A percentile compares a stretch with the other conserved stretches of the same genome.
phyloP scores from a whole-genome alignment of 2,888 invertebrate species.

The Hesperia comma region DNA sequence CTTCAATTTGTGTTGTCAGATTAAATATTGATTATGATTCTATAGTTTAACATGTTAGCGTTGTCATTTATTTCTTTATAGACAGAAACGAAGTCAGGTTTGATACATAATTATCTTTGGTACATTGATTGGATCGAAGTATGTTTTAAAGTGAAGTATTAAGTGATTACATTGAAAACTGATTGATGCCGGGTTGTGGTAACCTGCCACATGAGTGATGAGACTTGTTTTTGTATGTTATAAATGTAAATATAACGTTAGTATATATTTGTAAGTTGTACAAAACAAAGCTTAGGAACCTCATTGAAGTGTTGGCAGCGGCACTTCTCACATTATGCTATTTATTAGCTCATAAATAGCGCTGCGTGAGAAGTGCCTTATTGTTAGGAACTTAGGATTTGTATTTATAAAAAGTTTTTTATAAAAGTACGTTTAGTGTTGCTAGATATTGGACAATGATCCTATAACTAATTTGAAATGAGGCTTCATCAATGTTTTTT shows the following conservation, averaged over 20 bases:
- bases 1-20: too few relatives aligned
- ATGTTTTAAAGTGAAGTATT: too few relatives aligned
- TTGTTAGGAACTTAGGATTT: conserved; percentile 1
- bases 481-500: background rate
- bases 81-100: too few relatives aligned
- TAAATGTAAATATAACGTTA: conserved; percentile 26
- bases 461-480: background rate
- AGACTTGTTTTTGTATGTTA: background rate
- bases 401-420: conserved; percentile 6
- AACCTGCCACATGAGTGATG: background rate
- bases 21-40: too few relatives aligned
- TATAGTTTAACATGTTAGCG: too few relatives aligned
- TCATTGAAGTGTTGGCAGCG: conserved; percentile 18
- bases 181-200: background rate
- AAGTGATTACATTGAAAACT: too few relatives aligned
- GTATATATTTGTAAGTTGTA: background rate
- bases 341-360: too few relatives aligned
- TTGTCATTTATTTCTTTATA: too few relatives aligned
- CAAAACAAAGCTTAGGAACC: conserved; percentile 21
- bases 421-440: conserved; percentile 7
- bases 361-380: too few relatives aligned
- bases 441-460: background rate
- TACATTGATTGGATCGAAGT: too few relatives aligned
- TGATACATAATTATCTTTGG: too few relatives aligned
- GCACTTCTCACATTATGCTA: too few relatives aligned